Evolutionary conservation across 1,140 invertebrate species (phyloP), one percentile per base, ranked within the genome.

Genomic region (Radopholus similis): DNA sequence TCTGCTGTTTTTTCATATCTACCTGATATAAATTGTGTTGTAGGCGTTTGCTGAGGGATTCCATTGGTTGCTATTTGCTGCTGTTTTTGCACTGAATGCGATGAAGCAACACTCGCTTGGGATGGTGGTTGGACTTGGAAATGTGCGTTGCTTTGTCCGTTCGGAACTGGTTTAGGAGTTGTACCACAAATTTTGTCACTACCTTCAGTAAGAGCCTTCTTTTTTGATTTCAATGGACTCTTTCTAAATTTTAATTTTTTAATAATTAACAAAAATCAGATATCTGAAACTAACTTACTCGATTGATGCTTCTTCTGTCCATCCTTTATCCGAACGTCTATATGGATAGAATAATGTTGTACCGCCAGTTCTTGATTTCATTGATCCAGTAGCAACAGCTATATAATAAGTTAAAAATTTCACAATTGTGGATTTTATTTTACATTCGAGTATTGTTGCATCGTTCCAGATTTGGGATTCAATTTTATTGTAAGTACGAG

Each of bases 401-500:
- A n/a, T n/a, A n/a, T n/a, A n/a, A n/a, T n/a, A n/a, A n/a, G n/a
- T n/a, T n/a, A n/a, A n/a, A n/a, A n/a, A n/a, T n/a, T n/a, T n/a
- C n/a, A n/a, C n/a, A n/a, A n/a, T n/a, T n/a, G n/a, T n/a, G n/a
- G n/a, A n/a, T n/a, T n/a, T n/a, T n/a, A n/a, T n/a, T n/a, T 30
- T 57, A 58, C 51, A 23, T 35, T 79, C 74, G 0, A 77, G 35
- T 34, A 49, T 68, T 18, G 68, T 77, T 30, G 77, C 69, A 54
- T 79, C 86, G 78, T 92, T 94, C 80, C 95, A 97, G 73, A 98
- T 95, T 82, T 90, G 89, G 2, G 94, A 97, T 0, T 92, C 91
- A 0, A 93, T 92, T 81, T 96, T 93, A 84, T 98, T 97, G 80
- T 94, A 98, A 4, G 88, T 86, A 80, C 91, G 95, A 0, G 95